Conservation (phyloP, 2,888 invertebrate genomes). For the Galerucella pusilla region DNA sequence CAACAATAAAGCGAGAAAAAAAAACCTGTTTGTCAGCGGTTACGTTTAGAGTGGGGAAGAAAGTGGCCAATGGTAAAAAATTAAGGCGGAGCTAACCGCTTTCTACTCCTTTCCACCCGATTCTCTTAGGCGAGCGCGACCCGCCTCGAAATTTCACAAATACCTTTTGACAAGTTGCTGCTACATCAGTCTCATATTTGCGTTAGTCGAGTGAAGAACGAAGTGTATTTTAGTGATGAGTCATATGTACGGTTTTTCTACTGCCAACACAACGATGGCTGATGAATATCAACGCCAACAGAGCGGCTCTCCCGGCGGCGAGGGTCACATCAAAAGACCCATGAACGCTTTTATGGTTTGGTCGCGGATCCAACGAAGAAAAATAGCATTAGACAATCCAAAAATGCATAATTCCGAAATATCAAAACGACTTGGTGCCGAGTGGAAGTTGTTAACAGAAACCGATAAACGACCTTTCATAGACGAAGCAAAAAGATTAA, state of each 20-base stretch:
- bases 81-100: conserved; percentile 55
- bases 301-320: conserved; percentile 54
- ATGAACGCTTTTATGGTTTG: conserved; percentile 99
- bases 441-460: conserved; percentile 92
- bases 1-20: conserved; percentile 48
- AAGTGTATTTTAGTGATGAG: conserved; percentile 50
- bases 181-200: conserved; percentile 55
- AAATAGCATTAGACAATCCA: conserved; percentile 94
- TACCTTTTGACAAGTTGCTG: conserved; percentile 50
- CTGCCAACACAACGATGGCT: conserved; percentile 55
- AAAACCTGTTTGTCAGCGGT: conserved; percentile 51
- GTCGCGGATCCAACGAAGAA: conserved; percentile 90
- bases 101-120: conserved; percentile 52
- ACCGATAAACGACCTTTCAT: conserved; percentile 92
- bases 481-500: conserved; percentile 91
- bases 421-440: conserved; percentile 90
- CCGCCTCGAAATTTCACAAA: conserved; percentile 53
- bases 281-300: conserved; percentile 56
- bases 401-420: conserved; percentile 93
- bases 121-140: conserved; percentile 52
- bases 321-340: conserved; percentile 92
- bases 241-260: conserved; percentile 57
- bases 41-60: conserved; percentile 51
- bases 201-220: conserved; percentile 47
- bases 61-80: conserved; percentile 61